These are phyloP conservation scores for Berghia stephanieae DNA, from an alignment of 1,140 invertebrate species.

Conservation along the genomic window DNA sequence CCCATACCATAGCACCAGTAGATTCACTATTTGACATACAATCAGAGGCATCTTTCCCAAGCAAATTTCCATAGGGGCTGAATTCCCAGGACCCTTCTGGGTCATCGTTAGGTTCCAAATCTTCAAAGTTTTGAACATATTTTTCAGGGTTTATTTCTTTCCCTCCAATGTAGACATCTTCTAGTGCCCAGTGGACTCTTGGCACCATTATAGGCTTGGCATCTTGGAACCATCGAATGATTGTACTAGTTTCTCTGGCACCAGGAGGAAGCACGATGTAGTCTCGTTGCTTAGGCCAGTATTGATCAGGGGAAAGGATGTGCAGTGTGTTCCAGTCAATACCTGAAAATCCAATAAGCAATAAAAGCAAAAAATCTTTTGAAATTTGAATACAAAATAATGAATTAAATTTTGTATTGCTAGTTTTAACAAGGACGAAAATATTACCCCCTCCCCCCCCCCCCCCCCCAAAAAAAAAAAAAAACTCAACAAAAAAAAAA, in stretches of 20 bases:
- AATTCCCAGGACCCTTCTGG: conserved; percentile 63
- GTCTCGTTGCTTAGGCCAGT: conserved; percentile 56
- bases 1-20: conserved; percentile 56
- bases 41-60: conserved; percentile 46
- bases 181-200: conserved; percentile 64
- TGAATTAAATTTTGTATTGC: too few relatives aligned
- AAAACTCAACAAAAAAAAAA: neutral
- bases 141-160: conserved; percentile 66
- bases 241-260: conserved; percentile 60
- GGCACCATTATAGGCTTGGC: conserved; percentile 44
- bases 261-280: conserved; percentile 63
- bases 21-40: too few relatives aligned
- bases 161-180: conserved; percentile 68
- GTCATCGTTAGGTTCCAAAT: conserved; percentile 41
- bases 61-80: conserved; percentile 57
- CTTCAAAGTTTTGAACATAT: conserved; percentile 63
- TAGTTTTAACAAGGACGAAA: too few relatives aligned
- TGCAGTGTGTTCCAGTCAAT: conserved; percentile 66
- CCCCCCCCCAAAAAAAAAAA: too few relatives aligned
- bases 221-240: conserved; percentile 64
- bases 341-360: conserved; percentile 45
- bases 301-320: conserved; percentile 61
- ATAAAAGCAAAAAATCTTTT: neutral
- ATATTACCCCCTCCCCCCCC: too few relatives aligned
- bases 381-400: too few relatives aligned